These are phyloP conservation scores for Agrilus planipennis DNA, from an alignment of 1,140 invertebrate genomes.

Conservation along the genomic window DNA sequence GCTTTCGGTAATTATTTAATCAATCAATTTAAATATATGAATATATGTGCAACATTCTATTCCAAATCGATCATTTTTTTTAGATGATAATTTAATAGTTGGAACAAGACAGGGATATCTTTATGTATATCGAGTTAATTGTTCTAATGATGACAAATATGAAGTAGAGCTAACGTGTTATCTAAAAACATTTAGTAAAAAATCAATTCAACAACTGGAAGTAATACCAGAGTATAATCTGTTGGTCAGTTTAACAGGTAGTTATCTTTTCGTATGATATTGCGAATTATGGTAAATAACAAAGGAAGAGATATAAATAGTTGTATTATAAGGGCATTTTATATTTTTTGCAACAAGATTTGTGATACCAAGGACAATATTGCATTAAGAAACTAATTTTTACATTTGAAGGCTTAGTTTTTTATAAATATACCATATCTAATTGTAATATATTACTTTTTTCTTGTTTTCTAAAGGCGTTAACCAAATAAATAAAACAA, in stretches of 20 bases:
- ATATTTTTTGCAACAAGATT: neutral
- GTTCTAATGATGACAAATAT: conserved; percentile 46
- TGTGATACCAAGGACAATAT: no score
- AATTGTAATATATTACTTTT: no score
- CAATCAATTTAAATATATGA: conserved; percentile 11
- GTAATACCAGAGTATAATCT: conserved; percentile 80
- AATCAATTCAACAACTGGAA: conserved; percentile 82
- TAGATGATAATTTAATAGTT: conserved; percentile 83
- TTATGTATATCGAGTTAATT: conserved; percentile 73
- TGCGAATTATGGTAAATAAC: no score
- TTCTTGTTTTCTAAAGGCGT: no score
- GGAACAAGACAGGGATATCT: conserved; percentile 88
- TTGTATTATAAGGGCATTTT: neutral
- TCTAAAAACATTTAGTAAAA: conserved; percentile 90
- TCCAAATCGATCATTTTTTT: conserved; percentile 26
- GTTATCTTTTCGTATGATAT: no score
- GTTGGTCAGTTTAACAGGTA: conserved; percentile 76
- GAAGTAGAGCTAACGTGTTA: conserved; percentile 67
- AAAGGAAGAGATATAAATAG: conserved; percentile 7
- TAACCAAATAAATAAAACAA: no score
- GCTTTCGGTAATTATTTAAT: conserved; percentile 63
- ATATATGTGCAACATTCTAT: conserved; percentile 5
- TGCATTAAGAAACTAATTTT: no score
- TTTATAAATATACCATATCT: no score
- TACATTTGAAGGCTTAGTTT: no score